Evolutionary conservation across 2,113 vertebrate genomes (phyloP).

Genomic region (Macrotus californicus): DNA sequence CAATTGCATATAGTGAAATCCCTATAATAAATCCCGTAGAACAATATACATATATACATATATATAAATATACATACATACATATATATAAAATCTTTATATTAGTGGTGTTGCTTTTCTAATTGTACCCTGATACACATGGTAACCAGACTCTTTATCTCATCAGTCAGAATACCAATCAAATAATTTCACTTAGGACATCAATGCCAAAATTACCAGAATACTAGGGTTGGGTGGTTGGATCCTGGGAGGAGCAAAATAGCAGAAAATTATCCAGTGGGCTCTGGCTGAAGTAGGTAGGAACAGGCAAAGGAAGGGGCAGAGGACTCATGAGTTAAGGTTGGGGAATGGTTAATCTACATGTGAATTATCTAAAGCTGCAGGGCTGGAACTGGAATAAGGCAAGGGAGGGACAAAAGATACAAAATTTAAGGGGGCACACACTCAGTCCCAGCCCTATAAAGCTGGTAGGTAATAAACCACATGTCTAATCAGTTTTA

Average conservation of each 20-base stretch:
- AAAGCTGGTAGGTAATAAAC: conserved; percentile 36
- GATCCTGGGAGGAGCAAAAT: not conserved
- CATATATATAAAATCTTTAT: conserved; percentile 2
- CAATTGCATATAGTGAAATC: not conserved
- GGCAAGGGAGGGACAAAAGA: not conserved
- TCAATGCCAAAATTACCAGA: not conserved
- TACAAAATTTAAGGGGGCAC: not conserved
- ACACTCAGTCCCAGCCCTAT: not conserved
- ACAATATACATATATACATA: not conserved
- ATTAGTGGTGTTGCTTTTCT: conserved; percentile 34
- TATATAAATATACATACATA: not conserved
- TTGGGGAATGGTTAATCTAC: not conserved
- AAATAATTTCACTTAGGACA: conserved; percentile 25
- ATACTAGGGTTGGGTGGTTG: not conserved
- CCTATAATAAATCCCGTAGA: conserved; percentile 34
- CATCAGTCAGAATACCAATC: conserved; percentile 27
- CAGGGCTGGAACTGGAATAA: not conserved
- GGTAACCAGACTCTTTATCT: conserved; percentile 34
- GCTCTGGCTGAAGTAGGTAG: not conserved
- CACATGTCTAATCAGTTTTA: not conserved
- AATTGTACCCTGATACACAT: conserved; percentile 18
- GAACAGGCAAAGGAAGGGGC: not conserved
- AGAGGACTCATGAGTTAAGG: not conserved
- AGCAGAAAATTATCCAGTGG: conserved; percentile 33
- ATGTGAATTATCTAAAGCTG: not conserved